phyloP scores from a whole-genome alignment of 2,113 vertebrate genomes.

The Puntigrus tetrazona region DNA sequence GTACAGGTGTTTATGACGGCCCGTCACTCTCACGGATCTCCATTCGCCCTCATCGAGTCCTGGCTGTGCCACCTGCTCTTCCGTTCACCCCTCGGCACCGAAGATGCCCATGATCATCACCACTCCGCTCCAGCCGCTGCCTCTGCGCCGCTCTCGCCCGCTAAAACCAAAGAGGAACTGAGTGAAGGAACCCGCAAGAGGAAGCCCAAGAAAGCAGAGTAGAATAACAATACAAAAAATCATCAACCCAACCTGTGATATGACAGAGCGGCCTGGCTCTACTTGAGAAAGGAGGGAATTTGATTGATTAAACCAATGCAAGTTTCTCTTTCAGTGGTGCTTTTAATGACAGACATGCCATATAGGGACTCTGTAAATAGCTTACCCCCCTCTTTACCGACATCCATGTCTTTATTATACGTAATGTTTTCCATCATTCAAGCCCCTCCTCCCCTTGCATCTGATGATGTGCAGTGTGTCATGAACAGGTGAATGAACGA shows the following conservation, averaged over 20 bases:
- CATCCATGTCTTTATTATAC: constrained; percentile 58
- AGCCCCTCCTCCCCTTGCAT: constrained; percentile 42
- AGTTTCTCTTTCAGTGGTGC: constrained; percentile 67
- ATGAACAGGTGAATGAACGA: constrained; percentile 35
- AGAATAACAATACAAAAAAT: constrained; percentile 46
- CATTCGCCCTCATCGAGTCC: constrained; percentile 86
- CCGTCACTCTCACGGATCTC: constrained; percentile 92
- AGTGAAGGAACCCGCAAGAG: constrained; percentile 90
- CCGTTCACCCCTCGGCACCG: constrained; percentile 72
- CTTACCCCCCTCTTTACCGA: constrained; percentile 61
- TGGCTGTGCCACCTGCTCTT: constrained; percentile 88
- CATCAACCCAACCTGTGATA: constrained; percentile 36
- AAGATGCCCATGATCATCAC: constrained; percentile 77
- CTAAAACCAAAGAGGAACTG: constrained; percentile 92
- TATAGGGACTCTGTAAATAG: constrained; percentile 73
- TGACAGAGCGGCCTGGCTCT: constrained; percentile 64
- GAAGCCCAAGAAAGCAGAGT: constrained; percentile 95
- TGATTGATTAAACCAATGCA: constrained; percentile 65
- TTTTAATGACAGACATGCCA: constrained; percentile 62
- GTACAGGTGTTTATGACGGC: constrained; percentile 89
- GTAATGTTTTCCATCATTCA: constrained; percentile 56
- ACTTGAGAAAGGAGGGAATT: constrained; percentile 60
- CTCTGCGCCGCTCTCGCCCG: constrained; percentile 69
- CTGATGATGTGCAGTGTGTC: constrained; percentile 50
- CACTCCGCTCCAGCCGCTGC: constrained; percentile 57